phyloP scores from a whole-genome alignment of 2,797 vertebrate genomes.

The Pangasius macronema region DNA sequence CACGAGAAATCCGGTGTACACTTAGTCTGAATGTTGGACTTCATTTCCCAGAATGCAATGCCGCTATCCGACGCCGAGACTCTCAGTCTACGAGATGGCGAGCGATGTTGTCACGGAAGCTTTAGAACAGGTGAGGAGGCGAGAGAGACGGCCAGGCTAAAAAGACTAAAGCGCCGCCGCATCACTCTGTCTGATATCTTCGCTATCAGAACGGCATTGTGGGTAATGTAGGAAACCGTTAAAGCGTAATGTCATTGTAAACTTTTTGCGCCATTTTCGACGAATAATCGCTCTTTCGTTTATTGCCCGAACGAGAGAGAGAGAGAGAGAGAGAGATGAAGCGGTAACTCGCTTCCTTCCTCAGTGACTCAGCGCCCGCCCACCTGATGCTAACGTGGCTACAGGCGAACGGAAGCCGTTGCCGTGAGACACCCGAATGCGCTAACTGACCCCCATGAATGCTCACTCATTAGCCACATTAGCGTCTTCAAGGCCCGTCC shows the following conservation, averaged over 20 bases:
- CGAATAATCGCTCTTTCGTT: no score
- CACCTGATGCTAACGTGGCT: background rate
- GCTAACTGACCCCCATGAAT: background rate
- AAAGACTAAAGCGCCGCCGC: background rate
- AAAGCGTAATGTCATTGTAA: background rate
- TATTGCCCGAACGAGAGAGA: no score
- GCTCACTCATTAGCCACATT: background rate
- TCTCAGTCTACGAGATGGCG: background rate
- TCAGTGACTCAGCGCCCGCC: background rate
- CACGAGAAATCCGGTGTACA: no score
- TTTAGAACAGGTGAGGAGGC: background rate
- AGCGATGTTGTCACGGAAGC: background rate
- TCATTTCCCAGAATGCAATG: background rate
- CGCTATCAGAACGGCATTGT: background rate
- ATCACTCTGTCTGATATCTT: background rate
- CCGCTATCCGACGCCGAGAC: background rate
- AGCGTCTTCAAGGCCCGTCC: background rate
- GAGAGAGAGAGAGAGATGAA: no score
- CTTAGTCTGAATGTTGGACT: background rate
- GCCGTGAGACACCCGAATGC: background rate
- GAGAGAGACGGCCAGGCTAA: no score
- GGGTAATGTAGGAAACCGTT: background rate
- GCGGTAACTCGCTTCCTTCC: no score
- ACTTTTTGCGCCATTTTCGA: no score
- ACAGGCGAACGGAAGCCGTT: background rate